phyloP scores from a whole-genome alignment of 2,888 invertebrate species.

The Eremobia ochroleuca region DNA sequence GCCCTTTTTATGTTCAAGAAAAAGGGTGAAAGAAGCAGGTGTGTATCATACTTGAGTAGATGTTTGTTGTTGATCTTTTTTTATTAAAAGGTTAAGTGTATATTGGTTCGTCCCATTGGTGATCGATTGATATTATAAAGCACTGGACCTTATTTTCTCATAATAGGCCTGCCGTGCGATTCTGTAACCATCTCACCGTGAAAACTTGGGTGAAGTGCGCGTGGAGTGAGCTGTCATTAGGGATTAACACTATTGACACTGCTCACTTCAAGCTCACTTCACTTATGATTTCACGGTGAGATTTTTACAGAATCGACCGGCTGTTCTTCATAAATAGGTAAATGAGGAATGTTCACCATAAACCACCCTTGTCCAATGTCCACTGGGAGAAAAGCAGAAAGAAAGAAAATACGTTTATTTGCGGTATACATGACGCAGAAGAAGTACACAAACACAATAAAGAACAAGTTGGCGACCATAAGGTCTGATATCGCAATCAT shows the following conservation, averaged over 20 bases:
- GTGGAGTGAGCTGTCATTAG: too few relatives aligned
- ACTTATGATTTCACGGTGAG: too few relatives aligned
- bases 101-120: conserved; percentile 1
- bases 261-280: too few relatives aligned
- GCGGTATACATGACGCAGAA: too few relatives aligned
- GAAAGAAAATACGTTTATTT: background rate
- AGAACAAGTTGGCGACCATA: background rate
- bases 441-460: background rate
- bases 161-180: background rate
- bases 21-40: conserved; percentile 50
- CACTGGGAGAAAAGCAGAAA: too few relatives aligned
- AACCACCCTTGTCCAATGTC: background rate
- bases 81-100: conserved; percentile 42
- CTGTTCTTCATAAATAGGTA: background rate
- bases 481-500: conserved; percentile 1
- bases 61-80: conserved; percentile 44
- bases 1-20: conserved; percentile 58
- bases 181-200: too few relatives aligned
- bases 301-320: too few relatives aligned
- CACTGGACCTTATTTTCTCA: background rate
- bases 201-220: too few relatives aligned
- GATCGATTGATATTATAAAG: conserved; percentile 1
- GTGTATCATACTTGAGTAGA: conserved; percentile 39
- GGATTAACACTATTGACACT: too few relatives aligned
- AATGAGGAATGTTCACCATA: background rate